These are phyloP conservation scores for Cheilosia pagana DNA, from an alignment of 2,888 invertebrate genomes.

Conservation along the genomic window DNA sequence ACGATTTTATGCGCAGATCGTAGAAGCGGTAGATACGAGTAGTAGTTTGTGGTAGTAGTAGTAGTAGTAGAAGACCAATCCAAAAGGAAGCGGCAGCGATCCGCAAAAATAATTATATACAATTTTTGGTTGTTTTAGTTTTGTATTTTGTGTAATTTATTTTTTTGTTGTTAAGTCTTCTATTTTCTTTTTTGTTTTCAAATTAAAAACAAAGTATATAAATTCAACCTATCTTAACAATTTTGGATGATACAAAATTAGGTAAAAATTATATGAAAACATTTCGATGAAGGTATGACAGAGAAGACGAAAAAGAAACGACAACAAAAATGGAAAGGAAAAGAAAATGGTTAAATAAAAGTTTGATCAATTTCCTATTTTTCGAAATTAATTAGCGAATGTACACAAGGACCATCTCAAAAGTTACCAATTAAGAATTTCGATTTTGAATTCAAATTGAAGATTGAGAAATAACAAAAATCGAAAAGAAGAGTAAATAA, in stretches of 20 bases:
- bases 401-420: conserved; percentile 95
- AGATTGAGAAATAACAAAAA: conserved; percentile 17
- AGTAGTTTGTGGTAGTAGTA: conserved; percentile 66
- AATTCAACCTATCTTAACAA: conserved; percentile 40
- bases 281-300: conserved; percentile 54
- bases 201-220: conserved; percentile 31
- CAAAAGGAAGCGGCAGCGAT: conserved; percentile 81
- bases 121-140: conserved; percentile 77
- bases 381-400: conserved; percentile 78
- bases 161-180: conserved; percentile 47
- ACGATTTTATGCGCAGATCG: conserved; percentile 71
- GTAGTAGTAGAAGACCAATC: conserved; percentile 80
- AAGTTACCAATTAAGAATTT: conserved; percentile 89
- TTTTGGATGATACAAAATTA: conserved; percentile 12
- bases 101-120: conserved; percentile 80
- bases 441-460: conserved; percentile 65
- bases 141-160: conserved; percentile 26
- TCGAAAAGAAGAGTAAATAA: background rate
- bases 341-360: conserved; percentile 1
- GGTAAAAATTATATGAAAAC: conserved; percentile 24
- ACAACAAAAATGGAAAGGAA: conserved; percentile 27
- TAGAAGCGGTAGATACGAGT: conserved; percentile 66
- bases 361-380: conserved; percentile 37
- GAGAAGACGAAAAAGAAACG: conserved; percentile 59
- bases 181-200: conserved; percentile 32